Base-by-base conservation (phyloP, 2,888 invertebrate genomes). In the Capitulum mitella region DNA sequence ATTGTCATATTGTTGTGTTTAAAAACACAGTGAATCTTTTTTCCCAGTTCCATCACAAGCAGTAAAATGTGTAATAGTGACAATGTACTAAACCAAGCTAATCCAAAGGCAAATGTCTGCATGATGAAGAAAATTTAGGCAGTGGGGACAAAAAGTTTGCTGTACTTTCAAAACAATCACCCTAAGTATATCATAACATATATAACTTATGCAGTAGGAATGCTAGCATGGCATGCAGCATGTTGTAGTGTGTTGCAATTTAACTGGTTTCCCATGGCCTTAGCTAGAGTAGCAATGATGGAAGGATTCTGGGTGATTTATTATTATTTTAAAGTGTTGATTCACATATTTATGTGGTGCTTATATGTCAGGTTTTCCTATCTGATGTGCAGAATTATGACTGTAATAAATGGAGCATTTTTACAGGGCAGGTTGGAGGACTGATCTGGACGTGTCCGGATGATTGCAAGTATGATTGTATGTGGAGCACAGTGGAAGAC, bases 401-500 rank as follows among this genome's bases (percentile, higher is more conserved):
- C 3, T 29, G 6, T 29, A 19, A 58, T 8, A 58, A 29, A 5
- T 58, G 10, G 0, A 2, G 58, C 6, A 58, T 29, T 34, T 64
- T 34, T 64, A 14, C 64, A 64, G 64, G 64, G 2, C 14, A 29
- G 29, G 29, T 29, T 5, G 40, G 37, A 12, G 70, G 70, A 8
- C 22, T 70, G 22, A 70, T 70, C 26, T 70, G 70, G 70, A 70
- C 37, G 2, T 70, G 70, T 26, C 26, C 29, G 26, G 70, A 70
- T 70, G 37, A 70, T 22, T 70, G 70, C 37, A 70, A 70, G 37
- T 70, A 70, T 70, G 40, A 40, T 5, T 98, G 98, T 85, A 97
- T 95, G 94, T 98, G 98, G 97, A 87, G 89, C 79, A 94, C 96
- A 0, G 94, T 96, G 0, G 88, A 90, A n/a, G 89, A 89, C 40